phyloP scores from a whole-genome alignment of 2,113 vertebrate genomes.

The Scopus umbretta region DNA sequence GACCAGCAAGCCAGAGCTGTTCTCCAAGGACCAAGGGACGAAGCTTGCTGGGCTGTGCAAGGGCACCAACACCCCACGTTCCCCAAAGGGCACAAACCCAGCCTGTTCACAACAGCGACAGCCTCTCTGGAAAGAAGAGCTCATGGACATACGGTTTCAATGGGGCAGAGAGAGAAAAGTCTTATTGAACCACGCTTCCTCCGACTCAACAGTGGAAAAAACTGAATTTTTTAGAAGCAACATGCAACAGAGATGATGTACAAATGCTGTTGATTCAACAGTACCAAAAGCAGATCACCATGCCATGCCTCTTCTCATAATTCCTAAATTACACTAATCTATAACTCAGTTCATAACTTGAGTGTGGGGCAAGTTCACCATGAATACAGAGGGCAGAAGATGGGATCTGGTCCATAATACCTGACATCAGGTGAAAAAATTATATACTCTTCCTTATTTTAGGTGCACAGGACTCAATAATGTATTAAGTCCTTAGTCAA shows the following conservation, averaged over 20 bases:
- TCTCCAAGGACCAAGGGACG: background rate
- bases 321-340: background rate
- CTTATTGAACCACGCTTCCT: background rate
- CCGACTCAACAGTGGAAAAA: background rate
- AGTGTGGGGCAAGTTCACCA: background rate
- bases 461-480: background rate
- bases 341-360: background rate
- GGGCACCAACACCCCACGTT: background rate
- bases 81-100: background rate
- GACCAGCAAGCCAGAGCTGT: background rate
- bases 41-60: background rate
- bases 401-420: background rate
- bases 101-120: background rate
- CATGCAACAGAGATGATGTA: rapidly evolving
- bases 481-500: background rate
- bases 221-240: background rate
- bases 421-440: background rate
- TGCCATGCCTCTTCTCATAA: background rate
- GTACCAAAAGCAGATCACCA: background rate
- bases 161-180: background rate
- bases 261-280: background rate
- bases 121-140: background rate
- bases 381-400: background rate
- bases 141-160: background rate
- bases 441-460: background rate